Base-by-base conservation (phyloP, 2,797 vertebrate species). In the Furcifer pardalis region DNA sequence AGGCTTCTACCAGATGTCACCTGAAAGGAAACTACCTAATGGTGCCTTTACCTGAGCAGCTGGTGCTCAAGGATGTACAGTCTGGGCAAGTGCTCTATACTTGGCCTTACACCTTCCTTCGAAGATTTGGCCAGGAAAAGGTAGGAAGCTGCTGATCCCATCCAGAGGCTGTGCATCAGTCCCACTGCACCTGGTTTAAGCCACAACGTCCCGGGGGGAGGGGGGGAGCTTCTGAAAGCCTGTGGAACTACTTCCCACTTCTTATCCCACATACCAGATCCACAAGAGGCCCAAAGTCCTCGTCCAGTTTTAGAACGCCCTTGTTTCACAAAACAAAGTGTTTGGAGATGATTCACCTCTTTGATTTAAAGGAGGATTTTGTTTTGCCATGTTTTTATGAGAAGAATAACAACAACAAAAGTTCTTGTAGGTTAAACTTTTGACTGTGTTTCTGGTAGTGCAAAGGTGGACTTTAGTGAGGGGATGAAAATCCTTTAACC, bases 91-190 rank as follows among this genome's bases (percentile, higher is more conserved):
- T 90, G 6, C 86, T 97, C 87, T 96, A 96, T 82, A 79, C 79
- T 86, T 99, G 98, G 98, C 97, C 98, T 1, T 99, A 98, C 86
- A 85, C 69, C 15, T 94, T 96, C 77, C 91, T 99, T 56, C 96
- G 98, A 60, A 97, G 97, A 91, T 98, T 97, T 46, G 97, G 98
- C 88, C 96, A 96, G 19, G 94, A 97, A 85, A 96, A 98, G 97
- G 98, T 98, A 93, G 92, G 88, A n/a, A 17, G 1, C 19, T 2
- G 44, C 44, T 80, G 68, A 21, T 30, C 30, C 30, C n/a, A n/a
- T 32, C n/a, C 13, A 44, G 27, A 23, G 17, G 25, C 46, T 46
- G 17, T 9, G 56, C 17, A 15, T 21, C 37, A 83, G 17, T 8
- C 27, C 40, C 59, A 27, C 37, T 30, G 6, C 52, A 42, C 7